Conservation (phyloP, 2,888 invertebrate genomes). For the Eupithecia subfuscata region DNA sequence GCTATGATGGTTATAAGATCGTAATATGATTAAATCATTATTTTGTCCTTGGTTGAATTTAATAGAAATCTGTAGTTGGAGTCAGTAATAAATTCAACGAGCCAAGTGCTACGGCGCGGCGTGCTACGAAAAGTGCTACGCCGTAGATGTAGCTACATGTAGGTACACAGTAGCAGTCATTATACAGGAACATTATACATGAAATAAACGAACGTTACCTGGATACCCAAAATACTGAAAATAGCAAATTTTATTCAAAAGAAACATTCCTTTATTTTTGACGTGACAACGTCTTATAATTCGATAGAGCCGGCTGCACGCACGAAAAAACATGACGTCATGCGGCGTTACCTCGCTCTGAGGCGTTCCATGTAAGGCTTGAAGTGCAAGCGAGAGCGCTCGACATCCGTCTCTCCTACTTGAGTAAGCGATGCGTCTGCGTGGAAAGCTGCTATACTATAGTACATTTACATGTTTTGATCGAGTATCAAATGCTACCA, state of each 20-base stretch:
- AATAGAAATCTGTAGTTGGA: not conserved
- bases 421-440: no score
- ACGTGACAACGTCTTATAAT: no score
- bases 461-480: no score
- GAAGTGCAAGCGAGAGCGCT: no score
- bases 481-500: no score
- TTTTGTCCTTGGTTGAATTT: not conserved
- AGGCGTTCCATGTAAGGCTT: no score
- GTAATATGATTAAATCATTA: not conserved
- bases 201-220: not conserved
- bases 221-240: not conserved
- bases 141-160: not conserved
- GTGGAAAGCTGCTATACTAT: no score
- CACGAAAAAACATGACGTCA: no score
- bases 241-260: not conserved
- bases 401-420: no score
- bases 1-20: not conserved
- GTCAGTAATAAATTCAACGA: not conserved
- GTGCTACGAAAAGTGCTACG: conserved; percentile 39
- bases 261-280: not conserved
- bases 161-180: not conserved
- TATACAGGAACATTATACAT: not conserved
- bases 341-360: no score
- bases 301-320: no score
- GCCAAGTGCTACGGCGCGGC: conserved; percentile 11